Percentiles rank a stretch among this genome's conserved stretches.
These are phyloP conservation scores for Apis cerana DNA, from an alignment of 1,140 invertebrate species.

Conservation along the genomic window DNA sequence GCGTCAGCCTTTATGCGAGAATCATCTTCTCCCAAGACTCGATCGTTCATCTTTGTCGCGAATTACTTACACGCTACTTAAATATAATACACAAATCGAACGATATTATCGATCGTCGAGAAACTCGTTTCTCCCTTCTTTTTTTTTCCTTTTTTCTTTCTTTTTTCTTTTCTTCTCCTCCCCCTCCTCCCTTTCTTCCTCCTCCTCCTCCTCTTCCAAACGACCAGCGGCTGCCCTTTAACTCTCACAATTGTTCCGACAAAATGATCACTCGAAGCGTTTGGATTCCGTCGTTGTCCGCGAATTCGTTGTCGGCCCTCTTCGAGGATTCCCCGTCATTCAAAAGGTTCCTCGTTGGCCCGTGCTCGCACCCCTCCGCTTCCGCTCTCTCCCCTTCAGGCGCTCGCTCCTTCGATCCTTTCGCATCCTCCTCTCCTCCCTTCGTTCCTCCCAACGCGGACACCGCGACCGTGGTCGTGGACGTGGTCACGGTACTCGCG, in stretches of 20 bases:
- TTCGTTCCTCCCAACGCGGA: slow-evolving; percentile 15
- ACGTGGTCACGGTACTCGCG: neutral
- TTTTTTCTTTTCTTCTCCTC: too few species aligned
- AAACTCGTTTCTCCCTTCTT: neutral
- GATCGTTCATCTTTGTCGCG: slow-evolving; percentile 30
- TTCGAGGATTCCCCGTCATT: slow-evolving; percentile 72
- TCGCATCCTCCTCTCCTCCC: neutral
- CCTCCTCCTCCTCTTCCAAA: neutral
- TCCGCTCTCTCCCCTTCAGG: slow-evolving; percentile 76
- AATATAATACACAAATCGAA: slow-evolving; percentile 68
- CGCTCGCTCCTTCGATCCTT: neutral
- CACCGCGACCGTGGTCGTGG: slow-evolving; percentile 7
- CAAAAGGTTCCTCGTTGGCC: slow-evolving; percentile 68
- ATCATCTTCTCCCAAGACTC: slow-evolving; percentile 41
- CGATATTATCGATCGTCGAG: slow-evolving; percentile 36
- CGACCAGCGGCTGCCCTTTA: slow-evolving; percentile 16
- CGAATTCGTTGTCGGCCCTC: slow-evolving; percentile 67
- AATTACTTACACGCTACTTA: slow-evolving; percentile 54
- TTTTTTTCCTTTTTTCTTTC: too few species aligned
- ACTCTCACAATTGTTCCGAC: slow-evolving; percentile 78
- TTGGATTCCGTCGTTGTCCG: slow-evolving; percentile 78
- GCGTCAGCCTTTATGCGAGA: slow-evolving; percentile 53
- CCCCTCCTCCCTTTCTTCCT: too few species aligned
- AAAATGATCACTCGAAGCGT: slow-evolving; percentile 79
- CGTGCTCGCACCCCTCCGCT: slow-evolving; percentile 78